These are phyloP conservation scores for Thalassarche chlororhynchos DNA, from an alignment of 2,113 vertebrate species.

Conservation along the genomic window DNA sequence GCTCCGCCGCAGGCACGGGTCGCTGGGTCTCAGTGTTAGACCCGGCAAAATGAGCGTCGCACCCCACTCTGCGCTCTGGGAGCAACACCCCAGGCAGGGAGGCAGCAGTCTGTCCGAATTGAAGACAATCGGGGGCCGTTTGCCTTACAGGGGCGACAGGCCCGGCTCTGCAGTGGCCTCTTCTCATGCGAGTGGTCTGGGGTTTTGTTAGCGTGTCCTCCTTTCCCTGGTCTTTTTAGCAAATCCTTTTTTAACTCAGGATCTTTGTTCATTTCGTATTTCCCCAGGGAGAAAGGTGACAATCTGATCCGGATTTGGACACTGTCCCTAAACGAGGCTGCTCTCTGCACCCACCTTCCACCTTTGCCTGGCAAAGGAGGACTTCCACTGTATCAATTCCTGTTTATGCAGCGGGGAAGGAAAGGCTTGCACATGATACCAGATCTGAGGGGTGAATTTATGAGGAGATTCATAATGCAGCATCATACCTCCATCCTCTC, in stretches of 20 bases:
- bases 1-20: accelerated
- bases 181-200: not conserved
- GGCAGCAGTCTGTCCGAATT: not conserved
- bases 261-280: not conserved
- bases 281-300: not conserved
- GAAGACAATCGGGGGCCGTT: not conserved
- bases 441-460: not conserved
- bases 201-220: not conserved
- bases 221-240: not conserved
- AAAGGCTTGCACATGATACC: not conserved
- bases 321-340: accelerated
- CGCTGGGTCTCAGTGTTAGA: conserved; percentile 19
- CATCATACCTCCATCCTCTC: not conserved
- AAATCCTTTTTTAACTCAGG: not conserved
- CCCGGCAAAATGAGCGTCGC: too few relatives aligned
- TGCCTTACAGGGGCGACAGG: not conserved
- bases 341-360: not conserved
- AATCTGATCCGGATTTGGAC: not conserved
- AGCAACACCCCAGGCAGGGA: not conserved
- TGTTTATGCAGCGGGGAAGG: not conserved
- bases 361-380: not conserved
- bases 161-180: not conserved
- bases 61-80: not conserved
- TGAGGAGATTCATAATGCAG: not conserved
- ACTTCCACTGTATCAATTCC: not conserved